A percentile compares a stretch with the other conserved stretches of the same genome.
Conservation (phyloP, 2,797 vertebrate species). For the Mico argentatus region DNA sequence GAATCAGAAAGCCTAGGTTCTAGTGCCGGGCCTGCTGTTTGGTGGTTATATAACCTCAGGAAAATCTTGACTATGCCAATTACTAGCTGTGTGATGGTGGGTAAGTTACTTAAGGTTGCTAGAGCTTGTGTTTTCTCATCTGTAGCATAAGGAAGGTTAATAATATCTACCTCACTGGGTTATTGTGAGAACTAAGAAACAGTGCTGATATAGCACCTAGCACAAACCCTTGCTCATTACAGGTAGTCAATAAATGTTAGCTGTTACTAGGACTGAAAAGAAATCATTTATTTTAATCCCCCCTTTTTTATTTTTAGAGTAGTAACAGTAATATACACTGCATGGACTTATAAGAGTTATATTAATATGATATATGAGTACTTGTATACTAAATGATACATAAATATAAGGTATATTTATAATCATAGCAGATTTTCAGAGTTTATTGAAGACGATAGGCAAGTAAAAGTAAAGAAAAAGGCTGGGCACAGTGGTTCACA, state of each 20-base stretch:
- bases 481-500: rapidly evolving
- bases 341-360: neutral
- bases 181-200: neutral
- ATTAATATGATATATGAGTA: neutral
- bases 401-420: constrained; percentile 2
- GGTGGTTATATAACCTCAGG: neutral
- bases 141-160: neutral
- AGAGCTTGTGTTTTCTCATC: neutral
- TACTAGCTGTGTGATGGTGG: neutral
- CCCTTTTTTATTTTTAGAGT: constrained; percentile 23
- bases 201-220: neutral
- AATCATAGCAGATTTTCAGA: constrained; percentile 42
- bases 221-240: neutral
- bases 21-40: neutral
- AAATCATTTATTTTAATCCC: neutral
- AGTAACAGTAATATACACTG: neutral
- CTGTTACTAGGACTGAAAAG: neutral
- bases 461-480: neutral
- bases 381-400: neutral
- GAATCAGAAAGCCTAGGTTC: neutral
- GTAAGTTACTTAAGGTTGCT: neutral
- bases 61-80: neutral
- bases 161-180: neutral
- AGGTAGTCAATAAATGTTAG: neutral
- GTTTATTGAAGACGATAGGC: neutral